Evolutionary conservation across 1,140 invertebrate species (phyloP).

Genomic region (Polyergus mexicanus): DNA sequence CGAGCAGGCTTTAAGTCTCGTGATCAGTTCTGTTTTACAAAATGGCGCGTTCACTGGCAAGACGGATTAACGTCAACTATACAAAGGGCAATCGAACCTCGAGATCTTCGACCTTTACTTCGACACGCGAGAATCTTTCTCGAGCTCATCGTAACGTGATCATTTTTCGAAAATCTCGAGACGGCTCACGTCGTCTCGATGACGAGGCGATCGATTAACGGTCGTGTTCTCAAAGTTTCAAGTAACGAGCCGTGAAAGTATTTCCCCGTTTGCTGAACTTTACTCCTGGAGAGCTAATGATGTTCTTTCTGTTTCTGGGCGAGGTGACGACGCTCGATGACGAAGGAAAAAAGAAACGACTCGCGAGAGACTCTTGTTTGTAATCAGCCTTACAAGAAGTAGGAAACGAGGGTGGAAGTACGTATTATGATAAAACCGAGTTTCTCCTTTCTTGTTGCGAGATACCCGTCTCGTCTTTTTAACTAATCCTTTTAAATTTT

Average conservation of each 20-base stretch:
- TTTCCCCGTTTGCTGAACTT: constrained; percentile 35
- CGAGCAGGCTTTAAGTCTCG: constrained; percentile 5
- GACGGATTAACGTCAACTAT: constrained; percentile 33
- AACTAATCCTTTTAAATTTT: not conserved
- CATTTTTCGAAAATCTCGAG: constrained; percentile 21
- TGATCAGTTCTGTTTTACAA: constrained; percentile 33
- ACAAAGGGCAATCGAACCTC: not conserved
- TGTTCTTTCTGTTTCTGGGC: constrained; percentile 1
- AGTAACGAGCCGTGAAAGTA: constrained; percentile 24
- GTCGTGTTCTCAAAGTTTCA: constrained; percentile 37
- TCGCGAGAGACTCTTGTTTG: constrained; percentile 17
- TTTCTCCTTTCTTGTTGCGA: not conserved
- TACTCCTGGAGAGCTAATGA: constrained; percentile 32
- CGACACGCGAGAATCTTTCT: constrained; percentile 24
- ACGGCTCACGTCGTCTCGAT: not conserved
- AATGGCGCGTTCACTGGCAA: constrained; percentile 6
- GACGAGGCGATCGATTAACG: constrained; percentile 25
- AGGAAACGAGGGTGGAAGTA: not conserved
- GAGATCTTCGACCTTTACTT: constrained; percentile 25
- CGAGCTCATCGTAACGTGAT: not conserved
- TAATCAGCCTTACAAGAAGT: constrained; percentile 10
- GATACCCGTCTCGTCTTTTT: not conserved
- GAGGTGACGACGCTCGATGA: constrained; percentile 3
- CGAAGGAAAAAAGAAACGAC: not conserved
- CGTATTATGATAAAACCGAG: not conserved